Base-by-base conservation (phyloP, 2,888 invertebrate genomes). In the Meandrusa payeni region DNA sequence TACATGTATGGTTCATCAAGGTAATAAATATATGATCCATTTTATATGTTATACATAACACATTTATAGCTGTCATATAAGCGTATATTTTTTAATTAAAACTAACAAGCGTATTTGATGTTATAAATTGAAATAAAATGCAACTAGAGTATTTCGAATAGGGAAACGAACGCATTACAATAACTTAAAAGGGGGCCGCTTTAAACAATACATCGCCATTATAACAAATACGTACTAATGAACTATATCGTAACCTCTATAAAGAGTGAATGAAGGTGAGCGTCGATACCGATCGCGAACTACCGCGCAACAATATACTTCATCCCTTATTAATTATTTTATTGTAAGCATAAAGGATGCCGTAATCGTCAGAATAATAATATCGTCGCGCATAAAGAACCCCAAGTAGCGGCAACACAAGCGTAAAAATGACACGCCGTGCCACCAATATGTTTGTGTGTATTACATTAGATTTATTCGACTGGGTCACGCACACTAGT, bases 281-380 rank as follows among this genome's bases (percentile, higher is more conserved):
- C 72, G 68, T 63, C 54, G 86, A 86, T 87, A 85, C 77, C 73
- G 70, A 87, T 87, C 87, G 65, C 76, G 58, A 74, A 72, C 74
- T 72, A 74, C 76, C 70, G 65, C 60, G 57, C 70, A 64, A 83
- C 83, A 85, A 86, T 81, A 77, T 76, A 74, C 78, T 81, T 75
- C 82, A 85, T 83, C 87, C 86, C 85, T 87, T 87, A 87, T 86
- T 87, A 87, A 87, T 87, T 87, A 85, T 86, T 87, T 87, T 86
- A 87, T 87, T 85, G 86, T 82, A 77, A 75, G 80, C 83, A 82
- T 86, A 86, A 86, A 86, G 78, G 87, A 86, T 80, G 83, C 76
- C 81, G 82, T 86, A 86, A 86, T 87, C 80, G 79, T 78, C 81
- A 79, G 82, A 86, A 86, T 87, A 86, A 87, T 87, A 86, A 87